Base-by-base conservation (phyloP, 2,888 invertebrate species). In the Siphlonurus alternatus region DNA sequence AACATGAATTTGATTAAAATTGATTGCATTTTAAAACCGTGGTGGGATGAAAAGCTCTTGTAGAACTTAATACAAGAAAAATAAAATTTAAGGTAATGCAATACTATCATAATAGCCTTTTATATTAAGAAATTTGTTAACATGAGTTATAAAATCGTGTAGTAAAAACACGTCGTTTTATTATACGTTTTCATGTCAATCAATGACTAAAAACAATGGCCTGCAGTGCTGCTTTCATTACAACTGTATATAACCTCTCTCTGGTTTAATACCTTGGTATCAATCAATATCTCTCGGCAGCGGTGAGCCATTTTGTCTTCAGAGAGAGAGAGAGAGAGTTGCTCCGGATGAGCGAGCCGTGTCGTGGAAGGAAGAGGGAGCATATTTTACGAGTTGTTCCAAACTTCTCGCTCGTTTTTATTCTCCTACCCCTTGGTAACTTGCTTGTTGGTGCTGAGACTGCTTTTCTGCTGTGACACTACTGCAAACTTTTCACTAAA, bases 321-420 rank as follows among this genome's bases (percentile, higher is more conserved):
- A 38, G 38, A 38, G 38, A 38, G 38, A 38, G 38, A 38, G 38
- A 38, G 38, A 38, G 38, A 38, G 38, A 38, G 38, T 38, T 56
- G 56, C 56, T 56, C 38, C 38, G 38, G 38, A 38, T 38, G 38
- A 22, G 56, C 56, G 56, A n/a, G 56, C 22, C 5, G 7, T 56
- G 56, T 56, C n/a, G 56, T 20, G 56, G 56, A 56, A 56, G 56
- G 56, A 56, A 56, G 56, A 22, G 19, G 38, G 38, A 22, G 56
- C 56, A 56, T 56, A 56, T 56, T 56, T 56, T 56, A 56, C 56
- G 56, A 56, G 56, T 20, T 56, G 56, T 56, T 56, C 38, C 38
- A 38, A 38, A 38, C 38, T 38, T 38, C 38, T 38, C 38, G 38
- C 38, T 38, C 15, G 15, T 38, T 38, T 38, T 38, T 38, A 38